phyloP scores from a whole-genome alignment of 1,140 invertebrate genomes.

The Tetramorium parvispinum region DNA sequence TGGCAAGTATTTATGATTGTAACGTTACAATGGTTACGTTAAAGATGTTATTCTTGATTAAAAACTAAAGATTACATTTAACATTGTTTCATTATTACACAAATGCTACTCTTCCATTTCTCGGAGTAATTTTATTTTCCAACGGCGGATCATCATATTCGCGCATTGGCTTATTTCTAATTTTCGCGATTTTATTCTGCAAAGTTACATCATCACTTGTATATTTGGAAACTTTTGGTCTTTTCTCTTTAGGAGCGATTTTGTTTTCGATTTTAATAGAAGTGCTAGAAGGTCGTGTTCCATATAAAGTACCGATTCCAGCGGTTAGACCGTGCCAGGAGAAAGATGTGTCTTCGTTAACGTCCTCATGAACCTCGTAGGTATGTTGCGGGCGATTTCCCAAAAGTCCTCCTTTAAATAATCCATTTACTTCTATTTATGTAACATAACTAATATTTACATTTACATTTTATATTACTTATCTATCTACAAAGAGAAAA shows the following conservation, averaged over 20 bases:
- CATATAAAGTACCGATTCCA: constrained; percentile 52
- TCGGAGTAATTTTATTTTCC: constrained; percentile 74
- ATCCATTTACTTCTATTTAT: background rate
- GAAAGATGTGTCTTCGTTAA: constrained; percentile 72
- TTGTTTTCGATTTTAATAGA: constrained; percentile 72
- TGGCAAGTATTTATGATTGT: background rate
- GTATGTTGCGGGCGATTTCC: constrained; percentile 42
- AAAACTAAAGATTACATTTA: background rate
- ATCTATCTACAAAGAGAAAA: background rate
- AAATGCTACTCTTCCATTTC: constrained; percentile 49
- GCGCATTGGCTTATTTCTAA: background rate
- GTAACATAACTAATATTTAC: background rate
- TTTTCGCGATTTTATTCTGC: constrained; percentile 49
- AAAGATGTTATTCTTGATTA: too few relatives aligned
- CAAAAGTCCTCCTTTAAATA: background rate
- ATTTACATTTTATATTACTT: background rate
- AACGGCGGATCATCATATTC: constrained; percentile 34
- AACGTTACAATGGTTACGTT: too few relatives aligned
- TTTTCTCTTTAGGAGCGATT: constrained; percentile 68
- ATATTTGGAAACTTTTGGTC: background rate
- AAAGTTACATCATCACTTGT: background rate
- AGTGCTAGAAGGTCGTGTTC: constrained; percentile 19
- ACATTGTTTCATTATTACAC: background rate
- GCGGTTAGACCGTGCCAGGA: constrained; percentile 67
- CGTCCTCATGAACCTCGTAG: constrained; percentile 75